Percentiles rank a stretch among this genome's conserved stretches.
Conservation (phyloP, 1,140 invertebrate species). For the Daktulosphaira vitifoliae region DNA sequence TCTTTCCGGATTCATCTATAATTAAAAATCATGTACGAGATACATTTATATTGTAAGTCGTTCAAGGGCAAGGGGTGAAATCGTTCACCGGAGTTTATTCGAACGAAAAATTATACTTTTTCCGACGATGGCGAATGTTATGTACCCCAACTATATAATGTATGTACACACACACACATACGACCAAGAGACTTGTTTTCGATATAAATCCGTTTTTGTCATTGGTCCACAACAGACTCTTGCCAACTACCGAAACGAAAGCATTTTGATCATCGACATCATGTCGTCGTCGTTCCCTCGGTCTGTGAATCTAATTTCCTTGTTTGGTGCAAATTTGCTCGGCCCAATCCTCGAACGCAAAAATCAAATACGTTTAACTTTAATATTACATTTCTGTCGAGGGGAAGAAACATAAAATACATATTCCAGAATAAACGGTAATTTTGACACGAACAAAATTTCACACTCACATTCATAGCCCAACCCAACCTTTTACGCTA, state of each 20-base stretch:
- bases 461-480: too few relatives aligned
- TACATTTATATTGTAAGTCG: too few relatives aligned
- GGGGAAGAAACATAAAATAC: too few relatives aligned
- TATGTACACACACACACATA: too few relatives aligned
- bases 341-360: conserved; percentile 16
- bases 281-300: not conserved
- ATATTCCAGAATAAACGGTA: too few relatives aligned
- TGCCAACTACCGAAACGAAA: too few relatives aligned
- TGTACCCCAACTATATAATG: not conserved
- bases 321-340: conserved; percentile 14
- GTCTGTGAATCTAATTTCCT: conserved; percentile 17
- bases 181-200: conserved; percentile 3
- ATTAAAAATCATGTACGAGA: too few relatives aligned
- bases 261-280: not conserved
- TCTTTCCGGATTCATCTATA: too few relatives aligned
- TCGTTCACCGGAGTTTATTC: too few relatives aligned
- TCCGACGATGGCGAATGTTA: not conserved
- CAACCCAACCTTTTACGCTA: too few relatives aligned
- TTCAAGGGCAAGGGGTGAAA: too few relatives aligned
- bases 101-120: conserved; percentile 2
- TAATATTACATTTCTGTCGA: not conserved
- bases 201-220: not conserved
- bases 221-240: not conserved
- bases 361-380: conserved; percentile 17
- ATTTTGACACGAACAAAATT: too few relatives aligned